phyloP scores from a whole-genome alignment of 35 echinoderm and acorn worm species.

The Apostichopus japonicus region DNA sequence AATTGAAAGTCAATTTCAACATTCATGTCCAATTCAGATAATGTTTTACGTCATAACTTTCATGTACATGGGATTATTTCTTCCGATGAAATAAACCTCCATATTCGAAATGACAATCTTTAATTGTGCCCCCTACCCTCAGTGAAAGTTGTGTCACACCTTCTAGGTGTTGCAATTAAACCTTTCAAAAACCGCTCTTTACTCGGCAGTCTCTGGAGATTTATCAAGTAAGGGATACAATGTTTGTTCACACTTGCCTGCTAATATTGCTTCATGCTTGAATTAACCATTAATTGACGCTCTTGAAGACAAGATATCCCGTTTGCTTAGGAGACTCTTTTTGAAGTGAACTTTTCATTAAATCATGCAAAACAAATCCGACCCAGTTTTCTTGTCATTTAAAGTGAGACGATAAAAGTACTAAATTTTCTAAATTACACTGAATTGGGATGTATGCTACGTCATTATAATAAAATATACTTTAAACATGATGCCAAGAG shows the following conservation, averaged over 20 bases:
- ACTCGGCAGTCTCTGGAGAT: neutral
- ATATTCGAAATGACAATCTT: neutral
- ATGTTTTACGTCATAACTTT: neutral
- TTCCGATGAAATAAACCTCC: neutral
- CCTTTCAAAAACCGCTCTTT: neutral
- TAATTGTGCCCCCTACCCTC: neutral
- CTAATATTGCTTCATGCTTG: slow-evolving; percentile 1
- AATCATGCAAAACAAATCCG: slow-evolving; percentile 15
- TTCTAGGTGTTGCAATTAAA: slow-evolving; percentile 7
- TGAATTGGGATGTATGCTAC: neutral
- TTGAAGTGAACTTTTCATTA: slow-evolving; percentile 6
- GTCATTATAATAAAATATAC: no score
- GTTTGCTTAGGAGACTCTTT: neutral
- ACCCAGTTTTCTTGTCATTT: slow-evolving; percentile 1
- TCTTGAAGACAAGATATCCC: slow-evolving; percentile 8
- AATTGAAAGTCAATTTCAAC: no score
- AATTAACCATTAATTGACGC: slow-evolving; percentile 6
- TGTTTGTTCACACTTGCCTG: slow-evolving; percentile 17
- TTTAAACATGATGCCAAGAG: no score
- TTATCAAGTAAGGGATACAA: slow-evolving; percentile 19
- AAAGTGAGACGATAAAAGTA: neutral
- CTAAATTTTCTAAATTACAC: neutral
- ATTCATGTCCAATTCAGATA: no score
- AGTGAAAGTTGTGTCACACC: neutral
- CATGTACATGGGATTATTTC: neutral